Base-by-base conservation (phyloP, 2,888 invertebrate species). In the Epinotia demarniana region DNA sequence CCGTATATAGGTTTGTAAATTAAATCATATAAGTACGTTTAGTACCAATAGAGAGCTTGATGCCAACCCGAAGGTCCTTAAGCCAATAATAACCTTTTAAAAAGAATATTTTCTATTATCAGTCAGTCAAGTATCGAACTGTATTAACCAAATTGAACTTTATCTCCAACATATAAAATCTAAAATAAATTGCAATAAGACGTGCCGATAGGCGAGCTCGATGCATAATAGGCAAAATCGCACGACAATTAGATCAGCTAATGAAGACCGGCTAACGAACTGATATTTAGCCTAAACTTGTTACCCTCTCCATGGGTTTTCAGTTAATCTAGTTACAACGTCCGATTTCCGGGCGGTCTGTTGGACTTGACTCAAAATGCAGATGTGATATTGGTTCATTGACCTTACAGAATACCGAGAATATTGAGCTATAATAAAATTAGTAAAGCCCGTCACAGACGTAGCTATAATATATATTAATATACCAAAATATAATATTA, bases 211-310 rank as follows among this genome's bases (percentile, higher is more conserved):
- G n/a, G n/a, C 80, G 79, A 80, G 80, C 78, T 53, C 53, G 6
- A 13, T 53, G 77, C 73, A 77, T 66, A 78, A 77, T 66, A 78
- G 80, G 80, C 80, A 79, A 79, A 79, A 79, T 81, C 76, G 80
- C 78, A 79, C 80, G 81, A 82, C 83, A 85, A 86, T 86, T 86
- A 82, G 82, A 84, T 84, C 80, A 81, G 80, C 77, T 83, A 86
- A 86, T 84, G 84, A 87, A 85, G 81, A 80, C 53, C 60, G 72
- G 53, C 71, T 72, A 77, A 75, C 69, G 77, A 80, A 77, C 80
- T 79, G 79, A 75, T 60, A 66, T 75, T 70, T 64, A 75, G 81
- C 78, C 76, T 81, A 80, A 82, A 78, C 80, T 80, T 72, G 81
- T 84, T 82, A 82, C 76, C 69, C 77, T 73, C 78, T 79, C 80